Conservation (phyloP, 2,888 invertebrate genomes). For the Torymus texanus region DNA sequence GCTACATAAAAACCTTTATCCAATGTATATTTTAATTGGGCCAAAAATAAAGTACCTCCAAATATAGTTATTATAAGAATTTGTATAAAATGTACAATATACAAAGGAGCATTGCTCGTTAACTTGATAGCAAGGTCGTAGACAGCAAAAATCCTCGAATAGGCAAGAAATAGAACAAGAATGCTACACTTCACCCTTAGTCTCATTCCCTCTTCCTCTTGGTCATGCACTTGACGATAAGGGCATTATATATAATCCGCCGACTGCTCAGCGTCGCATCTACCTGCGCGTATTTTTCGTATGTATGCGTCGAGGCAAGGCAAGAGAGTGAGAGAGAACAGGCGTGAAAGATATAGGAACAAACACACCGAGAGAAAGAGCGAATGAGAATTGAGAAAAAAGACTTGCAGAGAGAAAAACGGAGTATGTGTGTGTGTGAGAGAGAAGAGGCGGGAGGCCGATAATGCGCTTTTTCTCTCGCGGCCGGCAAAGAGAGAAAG, state of each 20-base stretch:
- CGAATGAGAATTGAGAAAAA: slow-evolving; percentile 2
- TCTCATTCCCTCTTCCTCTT: too few relatives aligned
- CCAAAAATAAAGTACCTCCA: too few relatives aligned
- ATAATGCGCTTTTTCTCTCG: slow-evolving; percentile 50
- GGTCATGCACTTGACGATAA: too few relatives aligned
- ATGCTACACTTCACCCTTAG: too few relatives aligned
- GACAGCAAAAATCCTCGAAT: too few relatives aligned
- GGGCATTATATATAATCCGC: slow-evolving; percentile 3
- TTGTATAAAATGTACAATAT: too few relatives aligned
- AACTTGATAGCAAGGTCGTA: too few relatives aligned
- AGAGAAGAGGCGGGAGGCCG: slow-evolving; percentile 7
- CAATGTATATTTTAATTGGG: too few relatives aligned
- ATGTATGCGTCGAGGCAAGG: slow-evolving; percentile 9
- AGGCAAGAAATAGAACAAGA: too few relatives aligned
- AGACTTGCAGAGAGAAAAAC: slow-evolving; percentile 22
- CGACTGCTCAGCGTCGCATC: not conserved
- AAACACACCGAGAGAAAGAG: not conserved
- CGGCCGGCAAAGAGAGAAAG: slow-evolving; percentile 2
- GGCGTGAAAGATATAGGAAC: not conserved
- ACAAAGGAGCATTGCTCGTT: too few relatives aligned
- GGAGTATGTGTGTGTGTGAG: not conserved
- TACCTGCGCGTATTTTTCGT: slow-evolving; percentile 23
- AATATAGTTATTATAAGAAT: too few relatives aligned
- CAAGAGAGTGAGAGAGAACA: not conserved
- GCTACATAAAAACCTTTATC: too few relatives aligned